Conservation (phyloP, 1,140 invertebrate genomes). For the Drosophila obscura region DNA sequence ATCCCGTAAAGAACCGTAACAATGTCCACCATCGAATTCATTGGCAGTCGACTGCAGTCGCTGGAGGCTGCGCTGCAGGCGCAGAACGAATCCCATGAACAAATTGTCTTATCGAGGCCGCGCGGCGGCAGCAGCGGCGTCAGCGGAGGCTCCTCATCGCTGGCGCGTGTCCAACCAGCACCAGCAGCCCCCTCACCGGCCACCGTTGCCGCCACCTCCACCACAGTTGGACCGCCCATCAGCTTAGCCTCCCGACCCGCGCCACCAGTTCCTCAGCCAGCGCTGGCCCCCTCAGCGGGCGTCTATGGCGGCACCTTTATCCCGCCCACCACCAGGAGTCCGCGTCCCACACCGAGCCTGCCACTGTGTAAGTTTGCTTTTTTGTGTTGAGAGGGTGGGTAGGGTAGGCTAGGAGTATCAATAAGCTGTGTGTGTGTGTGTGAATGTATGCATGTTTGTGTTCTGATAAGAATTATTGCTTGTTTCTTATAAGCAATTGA, state of each 20-base stretch:
- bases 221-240: conserved; percentile 6
- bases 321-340: conserved; percentile 50
- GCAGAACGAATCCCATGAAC: conserved; percentile 86
- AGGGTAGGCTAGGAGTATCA: background rate
- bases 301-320: conserved; percentile 43
- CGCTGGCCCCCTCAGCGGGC: conserved; percentile 29
- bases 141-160: conserved; percentile 1
- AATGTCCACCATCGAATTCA: conserved; percentile 75
- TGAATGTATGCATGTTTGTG: conserved; percentile 19
- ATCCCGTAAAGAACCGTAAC: conserved; percentile 12
- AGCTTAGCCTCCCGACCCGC: conserved; percentile 51
- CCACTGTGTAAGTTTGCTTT: conserved; percentile 55
- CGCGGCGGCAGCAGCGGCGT: conserved; percentile 29
- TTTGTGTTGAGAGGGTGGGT: conserved; percentile 1
- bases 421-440: conserved; percentile 13
- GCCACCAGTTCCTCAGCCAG: conserved; percentile 46
- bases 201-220: conserved; percentile 25
- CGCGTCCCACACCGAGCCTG: conserved; percentile 59
- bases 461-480: conserved; percentile 52
- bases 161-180: conserved; percentile 6
- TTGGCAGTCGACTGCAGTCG: conserved; percentile 87
- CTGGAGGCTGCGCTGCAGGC: conserved; percentile 87
- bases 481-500: conserved; percentile 25
- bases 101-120: conserved; percentile 64
- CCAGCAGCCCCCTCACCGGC: conserved; percentile 8